A percentile compares a stretch with the other conserved stretches of the same genome.
Evolutionary conservation across 1,140 invertebrate genomes (phyloP).

Genomic region (Thaumatotibia leucotreta): DNA sequence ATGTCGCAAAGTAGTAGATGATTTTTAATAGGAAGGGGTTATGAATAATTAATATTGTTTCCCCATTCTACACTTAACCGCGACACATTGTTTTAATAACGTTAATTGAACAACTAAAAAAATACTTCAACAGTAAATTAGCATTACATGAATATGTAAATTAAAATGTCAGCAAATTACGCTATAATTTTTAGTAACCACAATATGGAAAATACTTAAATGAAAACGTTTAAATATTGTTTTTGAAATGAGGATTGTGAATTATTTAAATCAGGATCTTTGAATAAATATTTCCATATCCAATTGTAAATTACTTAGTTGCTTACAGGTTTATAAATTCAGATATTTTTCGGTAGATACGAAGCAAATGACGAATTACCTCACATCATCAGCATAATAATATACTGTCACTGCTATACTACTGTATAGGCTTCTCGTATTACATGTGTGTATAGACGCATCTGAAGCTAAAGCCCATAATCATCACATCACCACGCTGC

Average conservation of each 20-base stretch:
- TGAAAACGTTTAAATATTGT: neutral
- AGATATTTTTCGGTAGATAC: too few species aligned
- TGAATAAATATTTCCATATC: neutral
- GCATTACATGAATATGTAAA: neutral
- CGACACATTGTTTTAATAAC: constrained; percentile 4
- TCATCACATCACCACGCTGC: too few species aligned
- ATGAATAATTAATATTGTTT: neutral
- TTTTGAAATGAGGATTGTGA: neutral
- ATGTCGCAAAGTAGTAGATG: neutral
- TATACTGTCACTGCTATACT: too few species aligned
- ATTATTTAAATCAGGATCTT: neutral
- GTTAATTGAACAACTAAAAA: neutral
- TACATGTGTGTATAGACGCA: too few species aligned
- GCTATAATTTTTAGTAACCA: neutral
- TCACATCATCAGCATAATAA: too few species aligned
- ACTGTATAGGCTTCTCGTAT: too few species aligned
- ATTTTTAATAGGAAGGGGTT: constrained; percentile 22
- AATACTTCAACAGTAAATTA: neutral
- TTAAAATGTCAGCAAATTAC: neutral
- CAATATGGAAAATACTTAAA: neutral
- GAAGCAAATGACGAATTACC: too few species aligned
- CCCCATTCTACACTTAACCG: constrained; percentile 20
- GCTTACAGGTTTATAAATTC: too few species aligned
- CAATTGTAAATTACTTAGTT: too few species aligned
- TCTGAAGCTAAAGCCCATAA: too few species aligned